Percentiles rank a stretch among this genome's conserved stretches.
These are phyloP conservation scores for Hylaeus volcanicus DNA, from an alignment of 1,140 invertebrate species.

Conservation along the genomic window DNA sequence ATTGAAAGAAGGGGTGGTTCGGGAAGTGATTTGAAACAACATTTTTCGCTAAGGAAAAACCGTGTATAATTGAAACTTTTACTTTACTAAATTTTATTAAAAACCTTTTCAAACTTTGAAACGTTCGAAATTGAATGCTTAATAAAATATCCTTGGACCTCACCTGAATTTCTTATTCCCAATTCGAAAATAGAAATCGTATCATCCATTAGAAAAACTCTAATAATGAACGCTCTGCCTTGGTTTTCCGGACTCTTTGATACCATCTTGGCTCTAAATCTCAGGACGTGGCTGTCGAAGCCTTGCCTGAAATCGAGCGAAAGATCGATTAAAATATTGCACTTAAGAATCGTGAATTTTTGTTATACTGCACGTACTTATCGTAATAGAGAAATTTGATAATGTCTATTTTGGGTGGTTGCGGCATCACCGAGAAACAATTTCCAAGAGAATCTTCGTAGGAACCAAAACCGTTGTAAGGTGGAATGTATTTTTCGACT, in stretches of 20 bases:
- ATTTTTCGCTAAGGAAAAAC: too few relatives aligned
- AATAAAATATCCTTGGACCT: not conserved
- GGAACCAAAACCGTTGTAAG: constrained; percentile 93
- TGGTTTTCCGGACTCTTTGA: constrained; percentile 86
- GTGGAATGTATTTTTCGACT: constrained; percentile 84
- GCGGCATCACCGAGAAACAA: constrained; percentile 88
- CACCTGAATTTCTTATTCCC: constrained; percentile 88
- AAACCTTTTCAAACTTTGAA: too few relatives aligned
- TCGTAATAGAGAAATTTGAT: constrained; percentile 91
- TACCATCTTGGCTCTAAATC: constrained; percentile 89
- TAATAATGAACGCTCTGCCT: constrained; percentile 89
- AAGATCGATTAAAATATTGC: not conserved
- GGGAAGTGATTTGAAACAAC: too few relatives aligned
- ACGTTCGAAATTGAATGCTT: too few relatives aligned
- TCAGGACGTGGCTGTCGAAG: constrained; percentile 88
- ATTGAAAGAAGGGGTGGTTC: too few relatives aligned
- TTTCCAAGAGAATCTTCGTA: constrained; percentile 94
- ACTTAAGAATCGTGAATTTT: not conserved
- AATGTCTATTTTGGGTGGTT: constrained; percentile 88
- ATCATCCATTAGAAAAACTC: constrained; percentile 91
- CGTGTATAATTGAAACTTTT: too few relatives aligned
- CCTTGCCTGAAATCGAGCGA: constrained; percentile 81
- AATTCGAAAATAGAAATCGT: constrained; percentile 91
- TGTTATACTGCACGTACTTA: constrained; percentile 76
- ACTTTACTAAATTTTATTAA: too few relatives aligned